Evolutionary conservation across 1,140 invertebrate genomes (phyloP), one percentile per base, ranked within the genome.

Genomic region (Ceratina australensis): DNA sequence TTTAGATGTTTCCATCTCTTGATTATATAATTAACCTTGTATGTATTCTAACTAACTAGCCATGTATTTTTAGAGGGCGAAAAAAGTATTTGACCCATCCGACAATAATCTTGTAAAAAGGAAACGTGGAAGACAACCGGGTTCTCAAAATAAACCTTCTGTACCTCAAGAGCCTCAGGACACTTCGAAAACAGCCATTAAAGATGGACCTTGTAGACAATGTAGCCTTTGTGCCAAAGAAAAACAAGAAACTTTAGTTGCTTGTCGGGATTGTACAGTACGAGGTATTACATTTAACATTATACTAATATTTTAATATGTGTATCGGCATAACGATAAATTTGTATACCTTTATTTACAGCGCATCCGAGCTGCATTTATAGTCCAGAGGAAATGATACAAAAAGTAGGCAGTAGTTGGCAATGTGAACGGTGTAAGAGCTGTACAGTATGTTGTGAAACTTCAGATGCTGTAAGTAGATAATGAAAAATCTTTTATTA

Each of bases 81-180:
- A 95, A 85, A 95, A 95, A 91, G 95, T 96, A 0, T 96, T 96
- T 87, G 95, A 96, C 90, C 95, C 95, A n/a, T 96, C 95, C 3
- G 95, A 96, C 80, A 95, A 95, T 81, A 94, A 95, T 91, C 89
- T 96, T 8, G 95, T 95, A 7, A 92, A 94, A 88, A 87, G 93
- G 87, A 94, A 94, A 89, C 90, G 95, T 69, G 95, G 95, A 18
- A 93, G 95, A 33, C 94, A 95, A 49, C 90, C 93, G 22, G 93
- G 93, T 2, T 93, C 93, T 22, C 90, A 94, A 12, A 94, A 94
- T 80, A 94, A 94, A 88, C 91, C 92, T 16, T 68, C 80, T 16
- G 24, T 78, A 3, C 69, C 87, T 7, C 89, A 91, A 42, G 91
- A 92, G 13, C 69, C 85, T n/a, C 88, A 88, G 24, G 91, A 92